Conservation (phyloP, 2,113 vertebrate species). For the Turnix velox region DNA sequence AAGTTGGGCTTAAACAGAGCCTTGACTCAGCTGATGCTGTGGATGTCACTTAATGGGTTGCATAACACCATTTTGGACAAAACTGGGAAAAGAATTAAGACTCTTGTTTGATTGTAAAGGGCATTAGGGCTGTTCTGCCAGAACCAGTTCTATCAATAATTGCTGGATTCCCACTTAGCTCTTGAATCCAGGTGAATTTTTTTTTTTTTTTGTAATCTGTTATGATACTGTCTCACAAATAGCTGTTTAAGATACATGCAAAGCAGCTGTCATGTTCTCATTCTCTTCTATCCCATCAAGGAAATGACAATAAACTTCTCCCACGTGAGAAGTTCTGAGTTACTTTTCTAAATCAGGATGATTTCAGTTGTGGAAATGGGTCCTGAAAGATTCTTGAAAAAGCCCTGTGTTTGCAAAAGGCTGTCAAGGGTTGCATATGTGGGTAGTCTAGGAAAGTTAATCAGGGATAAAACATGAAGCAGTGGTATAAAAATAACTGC, state of each 20-base stretch:
- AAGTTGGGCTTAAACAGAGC: not conserved
- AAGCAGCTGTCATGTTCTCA: fast-evolving
- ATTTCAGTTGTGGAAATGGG: constrained; percentile 71
- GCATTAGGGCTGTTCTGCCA: not conserved
- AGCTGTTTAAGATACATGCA: not conserved
- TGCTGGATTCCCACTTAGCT: not conserved
- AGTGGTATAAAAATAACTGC: not conserved
- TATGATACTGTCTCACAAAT: not conserved
- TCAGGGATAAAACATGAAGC: not conserved
- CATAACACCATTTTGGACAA: not conserved
- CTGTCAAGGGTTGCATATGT: not conserved
- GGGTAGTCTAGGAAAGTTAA: not conserved
- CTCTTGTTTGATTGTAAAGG: not conserved
- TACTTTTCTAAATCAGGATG: constrained; percentile 70
- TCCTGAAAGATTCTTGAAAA: constrained; percentile 68
- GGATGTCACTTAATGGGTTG: not conserved
- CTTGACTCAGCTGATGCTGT: fast-evolving
- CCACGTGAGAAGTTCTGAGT: not conserved
- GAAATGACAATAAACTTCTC: not conserved
- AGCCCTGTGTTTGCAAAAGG: constrained; percentile 72
- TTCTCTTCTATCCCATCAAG: not conserved
- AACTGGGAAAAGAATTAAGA: not conserved
- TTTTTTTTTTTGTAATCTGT: not conserved
- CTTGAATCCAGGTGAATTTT: not conserved
- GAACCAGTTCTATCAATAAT: not conserved